phyloP scores from a whole-genome alignment of 2,888 invertebrate genomes.

The Drosophila formosana region DNA sequence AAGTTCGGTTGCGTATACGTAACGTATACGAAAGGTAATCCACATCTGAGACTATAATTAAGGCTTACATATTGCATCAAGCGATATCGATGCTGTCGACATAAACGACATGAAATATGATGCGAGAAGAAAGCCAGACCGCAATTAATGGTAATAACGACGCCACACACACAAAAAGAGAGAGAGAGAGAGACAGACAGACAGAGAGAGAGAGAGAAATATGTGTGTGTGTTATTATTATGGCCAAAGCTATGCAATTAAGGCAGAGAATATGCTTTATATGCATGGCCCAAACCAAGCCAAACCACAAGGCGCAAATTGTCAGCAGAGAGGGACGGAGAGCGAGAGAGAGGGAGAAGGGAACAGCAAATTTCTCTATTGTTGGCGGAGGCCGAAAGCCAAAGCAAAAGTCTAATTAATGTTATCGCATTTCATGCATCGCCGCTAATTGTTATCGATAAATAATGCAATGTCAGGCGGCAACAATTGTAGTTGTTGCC shows the following conservation, averaged over 20 bases:
- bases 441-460: constrained; percentile 82
- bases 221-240: constrained; percentile 31
- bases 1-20: no score
- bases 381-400: constrained; percentile 10
- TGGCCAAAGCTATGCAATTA: constrained; percentile 43
- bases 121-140: constrained; percentile 14
- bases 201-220: constrained; percentile 1
- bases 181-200: neutral
- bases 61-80: no score
- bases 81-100: neutral
- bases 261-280: constrained; percentile 41
- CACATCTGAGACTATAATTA: no score
- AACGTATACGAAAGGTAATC: no score
- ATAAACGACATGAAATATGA: constrained; percentile 32
- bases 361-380: neutral
- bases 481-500: constrained; percentile 7
- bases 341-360: neutral
- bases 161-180: constrained; percentile 6
- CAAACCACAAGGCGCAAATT: constrained; percentile 37
- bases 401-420: constrained; percentile 73
- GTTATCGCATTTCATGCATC: constrained; percentile 82
- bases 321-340: constrained; percentile 3
- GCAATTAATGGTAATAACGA: constrained; percentile 32
- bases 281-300: constrained; percentile 38
- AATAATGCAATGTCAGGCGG: constrained; percentile 71